A percentile compares a stretch with the other conserved stretches of the same genome.
Evolutionary conservation across 2,113 vertebrate species (phyloP).

Genomic region (Tenebrosternarchus preto): DNA sequence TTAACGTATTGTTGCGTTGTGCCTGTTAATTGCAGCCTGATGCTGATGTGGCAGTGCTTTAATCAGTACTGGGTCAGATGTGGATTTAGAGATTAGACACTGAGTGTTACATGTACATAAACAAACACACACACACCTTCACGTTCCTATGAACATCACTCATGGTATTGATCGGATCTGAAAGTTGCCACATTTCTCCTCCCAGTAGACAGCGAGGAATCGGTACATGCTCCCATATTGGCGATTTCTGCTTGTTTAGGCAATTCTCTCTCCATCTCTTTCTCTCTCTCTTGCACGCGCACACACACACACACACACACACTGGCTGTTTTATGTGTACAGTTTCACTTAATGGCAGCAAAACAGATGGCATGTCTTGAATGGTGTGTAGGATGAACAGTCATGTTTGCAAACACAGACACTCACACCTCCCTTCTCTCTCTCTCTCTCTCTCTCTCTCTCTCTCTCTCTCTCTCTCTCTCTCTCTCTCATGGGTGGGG

Average conservation of each 20-base stretch:
- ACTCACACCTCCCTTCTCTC: background rate
- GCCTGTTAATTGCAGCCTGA: background rate
- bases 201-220: background rate
- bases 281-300: background rate
- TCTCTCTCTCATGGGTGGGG: too few species aligned
- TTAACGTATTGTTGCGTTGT: background rate
- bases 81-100: background rate
- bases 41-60: background rate
- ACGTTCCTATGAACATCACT: background rate
- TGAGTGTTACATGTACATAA: background rate
- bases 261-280: background rate
- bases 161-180: conserved; percentile 1
- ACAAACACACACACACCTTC: background rate
- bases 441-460: too few species aligned
- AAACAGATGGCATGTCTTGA: too few species aligned
- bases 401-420: too few species aligned
- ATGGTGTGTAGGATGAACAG: too few species aligned
- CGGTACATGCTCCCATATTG: background rate
- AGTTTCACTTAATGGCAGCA: too few species aligned
- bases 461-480: too few species aligned
- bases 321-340: too few species aligned
- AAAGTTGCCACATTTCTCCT: background rate
- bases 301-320: background rate
- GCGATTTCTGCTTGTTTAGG: conserved; percentile 21
- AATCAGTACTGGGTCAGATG: background rate